Conservation (phyloP, 37 sponge, comb jelly and placozoan genomes). For the Hormiphora californensis region DNA sequence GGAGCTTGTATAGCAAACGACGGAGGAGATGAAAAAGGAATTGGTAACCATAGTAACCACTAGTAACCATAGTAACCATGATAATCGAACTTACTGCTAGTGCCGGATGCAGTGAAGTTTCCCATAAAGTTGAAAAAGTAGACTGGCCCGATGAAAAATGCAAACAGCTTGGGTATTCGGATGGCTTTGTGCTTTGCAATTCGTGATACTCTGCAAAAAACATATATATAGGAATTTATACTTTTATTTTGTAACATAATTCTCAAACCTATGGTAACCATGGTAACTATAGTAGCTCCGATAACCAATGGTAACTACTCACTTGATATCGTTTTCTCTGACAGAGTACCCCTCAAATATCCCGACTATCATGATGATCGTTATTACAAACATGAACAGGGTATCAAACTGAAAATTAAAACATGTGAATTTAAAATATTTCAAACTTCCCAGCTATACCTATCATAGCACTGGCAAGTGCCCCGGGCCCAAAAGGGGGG, state of each 20-base stretch:
- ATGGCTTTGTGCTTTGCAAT: slow-evolving; percentile 13
- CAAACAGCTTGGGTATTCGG: neutral
- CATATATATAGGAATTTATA: neutral
- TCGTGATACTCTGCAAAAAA: neutral
- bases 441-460: too few relatives aligned
- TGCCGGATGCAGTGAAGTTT: neutral
- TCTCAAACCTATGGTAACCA: neutral
- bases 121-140: slow-evolving; percentile 40
- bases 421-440: neutral
- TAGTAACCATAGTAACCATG: too few relatives aligned
- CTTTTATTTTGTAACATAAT: neutral
- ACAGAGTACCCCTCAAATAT: slow-evolving; percentile 23
- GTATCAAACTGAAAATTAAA: slow-evolving; percentile 14
- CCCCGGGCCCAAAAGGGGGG: too few relatives aligned
- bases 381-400: slow-evolving; percentile 17
- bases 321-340: neutral
- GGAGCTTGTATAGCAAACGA: too few relatives aligned
- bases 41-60: too few relatives aligned
- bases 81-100: too few relatives aligned
- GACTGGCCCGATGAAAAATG: neutral
- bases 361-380: neutral
- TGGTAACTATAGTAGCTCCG: too few relatives aligned
- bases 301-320: neutral
- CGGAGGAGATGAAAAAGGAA: too few relatives aligned
- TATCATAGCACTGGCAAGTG: too few relatives aligned